Percentiles rank a stretch among this genome's conserved stretches.
Evolutionary conservation across 2,113 vertebrate species (phyloP).

Genomic region (Anser cygnoides): DNA sequence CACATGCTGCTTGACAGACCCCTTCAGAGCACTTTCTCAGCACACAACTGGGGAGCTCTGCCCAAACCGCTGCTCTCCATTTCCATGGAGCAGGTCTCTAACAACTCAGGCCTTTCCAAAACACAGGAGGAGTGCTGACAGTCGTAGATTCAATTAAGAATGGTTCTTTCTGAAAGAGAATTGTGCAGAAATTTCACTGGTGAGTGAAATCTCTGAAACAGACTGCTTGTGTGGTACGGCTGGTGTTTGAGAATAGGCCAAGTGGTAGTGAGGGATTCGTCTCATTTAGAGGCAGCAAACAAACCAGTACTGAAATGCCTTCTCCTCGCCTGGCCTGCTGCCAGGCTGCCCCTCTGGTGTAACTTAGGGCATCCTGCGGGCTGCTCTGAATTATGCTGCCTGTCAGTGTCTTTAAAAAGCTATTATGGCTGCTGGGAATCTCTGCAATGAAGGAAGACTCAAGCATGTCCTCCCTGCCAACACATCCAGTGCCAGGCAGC

Average conservation of each 20-base stretch:
- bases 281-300: not conserved
- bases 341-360: not conserved
- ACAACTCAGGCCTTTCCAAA: not conserved
- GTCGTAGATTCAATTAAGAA: not conserved
- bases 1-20: not conserved
- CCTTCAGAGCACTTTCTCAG: not conserved
- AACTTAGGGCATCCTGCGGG: not conserved
- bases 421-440: conserved; percentile 2
- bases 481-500: conserved; percentile 26
- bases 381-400: conserved; percentile 9
- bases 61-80: not conserved
- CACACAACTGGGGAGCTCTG: fast-evolving
- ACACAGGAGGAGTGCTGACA: not conserved
- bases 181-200: not conserved
- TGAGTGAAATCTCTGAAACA: not conserved
- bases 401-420: conserved; percentile 43
- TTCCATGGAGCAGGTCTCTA: not conserved
- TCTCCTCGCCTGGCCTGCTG: not conserved
- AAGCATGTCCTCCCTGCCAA: conserved; percentile 29
- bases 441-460: not conserved
- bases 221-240: not conserved
- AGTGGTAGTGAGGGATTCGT: not conserved
- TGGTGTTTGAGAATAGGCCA: not conserved
- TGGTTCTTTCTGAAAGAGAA: not conserved
- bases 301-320: not conserved